Evolutionary conservation across 2,888 invertebrate species (phyloP), one percentile per base, ranked within the genome.

Genomic region (Ophion slaviceki): DNA sequence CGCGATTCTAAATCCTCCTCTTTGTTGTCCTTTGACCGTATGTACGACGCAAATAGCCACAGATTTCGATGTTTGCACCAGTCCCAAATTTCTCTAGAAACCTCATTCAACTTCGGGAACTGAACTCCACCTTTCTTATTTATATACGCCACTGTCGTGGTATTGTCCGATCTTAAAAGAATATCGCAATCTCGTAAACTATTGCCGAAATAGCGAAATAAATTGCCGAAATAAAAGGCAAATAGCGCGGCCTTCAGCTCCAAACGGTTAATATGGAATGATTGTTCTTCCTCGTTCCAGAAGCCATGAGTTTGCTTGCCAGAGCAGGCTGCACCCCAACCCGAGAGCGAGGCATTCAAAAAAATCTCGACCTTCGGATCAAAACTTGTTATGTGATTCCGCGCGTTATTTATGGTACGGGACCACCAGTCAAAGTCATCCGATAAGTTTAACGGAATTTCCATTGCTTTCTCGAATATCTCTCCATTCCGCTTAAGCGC

Each of bases 61-160:
- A 28, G 28, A 28, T 28, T 1, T 28, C 28, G 28, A 28, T 28
- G 28, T 28, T 28, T 2, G 28, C 28, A 28, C 28, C 28, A 28
- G 28, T 28, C 28, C 28, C 28, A 28, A 28, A 28, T 28, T 28
- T 28, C 28, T 28, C 28, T 28, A 47, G 74, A 20, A 11, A 86
- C 57, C 2, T 28, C 24, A 6, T 67, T 59, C 17, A 80, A 32
- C 10, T 78, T 80, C 11, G 62, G 80, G 20, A 74, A 83, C 32
- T 80, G 67, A 3, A 83, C 67, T 6, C 83, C 70, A 0, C 83
- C 86, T 72, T 80, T 80, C 40, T 64, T 78, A 57, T 86, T 86
- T 11, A 84, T 71, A 57, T 83, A 85, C 0, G 78, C 68, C 11
- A 82, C 53, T 11, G 74, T 40, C 4, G 78, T 83, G 1, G 86